Conservation (phyloP, 2,797 vertebrate genomes). For the Chloroceryle inda region DNA sequence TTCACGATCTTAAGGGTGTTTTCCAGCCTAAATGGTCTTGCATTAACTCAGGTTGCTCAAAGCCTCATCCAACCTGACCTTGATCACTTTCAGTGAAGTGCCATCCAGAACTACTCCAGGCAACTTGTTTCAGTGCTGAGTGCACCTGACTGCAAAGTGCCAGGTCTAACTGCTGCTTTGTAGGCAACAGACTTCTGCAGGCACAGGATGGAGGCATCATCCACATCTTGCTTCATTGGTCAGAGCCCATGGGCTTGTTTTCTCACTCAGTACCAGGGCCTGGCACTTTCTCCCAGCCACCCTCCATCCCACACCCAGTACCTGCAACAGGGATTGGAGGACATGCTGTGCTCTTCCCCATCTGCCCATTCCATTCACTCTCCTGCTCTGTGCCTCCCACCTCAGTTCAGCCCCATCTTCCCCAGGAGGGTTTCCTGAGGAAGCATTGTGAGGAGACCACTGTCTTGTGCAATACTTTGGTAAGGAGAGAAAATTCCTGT, state of each 20-base stretch:
- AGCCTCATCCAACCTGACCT: background rate
- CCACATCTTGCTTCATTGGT: background rate
- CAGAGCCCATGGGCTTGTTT: background rate
- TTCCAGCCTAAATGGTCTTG: background rate
- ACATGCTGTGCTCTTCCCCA: background rate
- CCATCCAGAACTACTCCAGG: background rate
- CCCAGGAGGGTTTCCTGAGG: background rate
- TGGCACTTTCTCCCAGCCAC: background rate
- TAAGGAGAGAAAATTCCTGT: background rate
- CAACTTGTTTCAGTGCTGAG: background rate
- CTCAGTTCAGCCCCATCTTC: background rate
- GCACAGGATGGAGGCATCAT: background rate
- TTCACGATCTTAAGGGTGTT: background rate
- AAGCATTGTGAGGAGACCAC: background rate
- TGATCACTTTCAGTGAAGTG: background rate
- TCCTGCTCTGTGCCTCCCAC: accelerated
- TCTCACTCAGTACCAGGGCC: background rate
- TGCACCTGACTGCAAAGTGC: background rate
- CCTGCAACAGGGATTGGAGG: background rate
- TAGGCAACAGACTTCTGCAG: background rate
- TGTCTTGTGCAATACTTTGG: background rate
- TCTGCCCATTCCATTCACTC: accelerated
- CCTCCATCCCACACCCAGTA: accelerated
- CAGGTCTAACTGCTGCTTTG: background rate
- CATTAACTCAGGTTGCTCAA: background rate